Conservation (phyloP, 1,140 invertebrate genomes). For the Brachionus koreanus region DNA sequence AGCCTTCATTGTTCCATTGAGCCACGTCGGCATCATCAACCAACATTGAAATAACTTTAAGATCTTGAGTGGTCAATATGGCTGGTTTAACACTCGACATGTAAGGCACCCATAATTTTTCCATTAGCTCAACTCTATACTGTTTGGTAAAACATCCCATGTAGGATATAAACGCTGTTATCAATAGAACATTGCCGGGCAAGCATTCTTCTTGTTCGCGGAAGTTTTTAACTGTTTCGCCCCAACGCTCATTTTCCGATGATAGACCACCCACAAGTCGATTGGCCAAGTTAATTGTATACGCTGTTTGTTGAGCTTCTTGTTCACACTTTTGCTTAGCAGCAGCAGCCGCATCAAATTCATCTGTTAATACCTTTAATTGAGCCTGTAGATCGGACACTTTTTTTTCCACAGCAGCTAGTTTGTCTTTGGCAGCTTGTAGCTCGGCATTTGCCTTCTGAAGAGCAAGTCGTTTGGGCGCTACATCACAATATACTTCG, state of each 20-base stretch:
- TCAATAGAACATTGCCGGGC: constrained; percentile 83
- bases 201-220: constrained; percentile 79
- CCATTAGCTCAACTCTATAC: constrained; percentile 78
- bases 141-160: constrained; percentile 91
- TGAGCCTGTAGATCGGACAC: constrained; percentile 69
- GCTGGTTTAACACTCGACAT: constrained; percentile 60
- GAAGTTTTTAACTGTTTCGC: constrained; percentile 83
- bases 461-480: constrained; percentile 87
- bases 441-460: constrained; percentile 86
- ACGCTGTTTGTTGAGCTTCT: constrained; percentile 61
- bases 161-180: constrained; percentile 92
- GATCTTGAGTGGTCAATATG: constrained; percentile 77
- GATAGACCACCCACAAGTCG: constrained; percentile 85
- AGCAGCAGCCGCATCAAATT: constrained; percentile 81
- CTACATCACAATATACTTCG: constrained; percentile 90
- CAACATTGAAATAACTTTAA: constrained; percentile 78
- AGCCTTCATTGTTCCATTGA: constrained; percentile 88
- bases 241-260: constrained; percentile 92
- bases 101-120: constrained; percentile 72
- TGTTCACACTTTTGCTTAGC: constrained; percentile 78
- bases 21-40: constrained; percentile 90
- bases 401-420: constrained; percentile 79
- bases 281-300: constrained; percentile 85
- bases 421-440: constrained; percentile 79
- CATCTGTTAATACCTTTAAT: constrained; percentile 79